phyloP scores from a whole-genome alignment of 2,888 invertebrate genomes.

The Ochlodes sylvanus region DNA sequence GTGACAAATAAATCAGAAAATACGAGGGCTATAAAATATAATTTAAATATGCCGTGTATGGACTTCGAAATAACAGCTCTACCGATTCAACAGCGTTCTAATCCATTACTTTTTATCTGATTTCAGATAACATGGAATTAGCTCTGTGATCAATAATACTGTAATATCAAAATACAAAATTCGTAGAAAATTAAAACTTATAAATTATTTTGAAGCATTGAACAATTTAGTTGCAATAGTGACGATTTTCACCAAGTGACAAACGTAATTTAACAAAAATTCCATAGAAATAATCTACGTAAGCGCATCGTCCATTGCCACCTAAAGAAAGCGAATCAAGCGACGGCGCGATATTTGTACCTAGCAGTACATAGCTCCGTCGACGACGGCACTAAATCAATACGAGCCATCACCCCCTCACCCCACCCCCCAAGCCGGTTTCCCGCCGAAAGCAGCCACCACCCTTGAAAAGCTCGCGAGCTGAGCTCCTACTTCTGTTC shows the following conservation, averaged over 20 bases:
- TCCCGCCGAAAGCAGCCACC: constrained; percentile 84
- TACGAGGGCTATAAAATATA: too few relatives aligned
- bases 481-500: constrained; percentile 86
- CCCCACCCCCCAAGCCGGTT: constrained; percentile 70
- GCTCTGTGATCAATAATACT: constrained; percentile 16
- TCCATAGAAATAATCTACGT: not conserved
- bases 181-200: constrained; percentile 10
- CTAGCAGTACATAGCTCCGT: constrained; percentile 81
- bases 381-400: constrained; percentile 86
- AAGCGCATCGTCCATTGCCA: constrained; percentile 39
- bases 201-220: not conserved
- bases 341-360: constrained; percentile 76
- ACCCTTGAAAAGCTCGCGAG: constrained; percentile 85
- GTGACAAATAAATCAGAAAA: too few relatives aligned
- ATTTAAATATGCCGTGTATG: too few relatives aligned
- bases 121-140: constrained; percentile 24
- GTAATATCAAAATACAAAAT: constrained; percentile 9
- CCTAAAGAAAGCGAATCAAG: constrained; percentile 82
- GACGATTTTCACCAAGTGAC: too few relatives aligned
- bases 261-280: too few relatives aligned
- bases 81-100: constrained; percentile 10
- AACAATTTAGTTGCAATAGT: too few relatives aligned
- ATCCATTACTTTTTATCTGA: constrained; percentile 33
- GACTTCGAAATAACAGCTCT: constrained; percentile 17
- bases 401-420: constrained; percentile 82